Percentiles rank a stretch among this genome's conserved stretches.
phyloP scores from a whole-genome alignment of 2,113 vertebrate species.

The Anolis sagrei region DNA sequence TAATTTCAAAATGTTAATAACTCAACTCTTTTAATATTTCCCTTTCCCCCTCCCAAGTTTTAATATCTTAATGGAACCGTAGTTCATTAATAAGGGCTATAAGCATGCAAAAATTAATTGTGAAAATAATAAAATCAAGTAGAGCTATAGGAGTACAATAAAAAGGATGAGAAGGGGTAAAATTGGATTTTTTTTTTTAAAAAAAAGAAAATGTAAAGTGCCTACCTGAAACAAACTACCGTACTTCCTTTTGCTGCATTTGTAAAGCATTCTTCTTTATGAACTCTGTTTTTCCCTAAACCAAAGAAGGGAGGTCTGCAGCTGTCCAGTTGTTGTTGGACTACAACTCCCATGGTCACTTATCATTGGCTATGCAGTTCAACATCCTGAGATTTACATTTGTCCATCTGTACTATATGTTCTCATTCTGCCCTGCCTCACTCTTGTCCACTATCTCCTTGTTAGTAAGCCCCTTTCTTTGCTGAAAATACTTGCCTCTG shows the following conservation, averaged over 20 bases:
- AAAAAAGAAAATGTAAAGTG: background rate
- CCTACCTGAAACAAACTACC: background rate
- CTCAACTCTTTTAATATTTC: background rate
- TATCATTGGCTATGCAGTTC: background rate
- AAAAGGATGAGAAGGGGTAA: slow-evolving; percentile 2
- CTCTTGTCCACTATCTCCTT: background rate
- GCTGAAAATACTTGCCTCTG: background rate
- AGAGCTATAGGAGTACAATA: slow-evolving; percentile 14
- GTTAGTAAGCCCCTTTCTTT: too few species aligned
- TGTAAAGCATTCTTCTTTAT: background rate
- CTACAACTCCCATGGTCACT: background rate
- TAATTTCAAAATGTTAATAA: slow-evolving; percentile 30
- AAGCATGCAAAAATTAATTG: slow-evolving; percentile 32
- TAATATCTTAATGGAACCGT: slow-evolving; percentile 3
- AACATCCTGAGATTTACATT: too few species aligned
- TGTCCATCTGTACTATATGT: too few species aligned
- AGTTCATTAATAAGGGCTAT: slow-evolving; percentile 32
- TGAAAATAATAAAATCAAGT: slow-evolving; percentile 35
- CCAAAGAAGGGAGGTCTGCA: background rate
- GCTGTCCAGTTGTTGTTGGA: background rate
- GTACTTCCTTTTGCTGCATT: background rate
- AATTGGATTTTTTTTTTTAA: background rate
- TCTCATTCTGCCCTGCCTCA: too few species aligned
- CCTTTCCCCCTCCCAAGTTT: background rate
- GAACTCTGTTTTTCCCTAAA: background rate